These are phyloP conservation scores for Mythimna lalbum DNA, from an alignment of 2,888 invertebrate genomes.

Conservation along the genomic window DNA sequence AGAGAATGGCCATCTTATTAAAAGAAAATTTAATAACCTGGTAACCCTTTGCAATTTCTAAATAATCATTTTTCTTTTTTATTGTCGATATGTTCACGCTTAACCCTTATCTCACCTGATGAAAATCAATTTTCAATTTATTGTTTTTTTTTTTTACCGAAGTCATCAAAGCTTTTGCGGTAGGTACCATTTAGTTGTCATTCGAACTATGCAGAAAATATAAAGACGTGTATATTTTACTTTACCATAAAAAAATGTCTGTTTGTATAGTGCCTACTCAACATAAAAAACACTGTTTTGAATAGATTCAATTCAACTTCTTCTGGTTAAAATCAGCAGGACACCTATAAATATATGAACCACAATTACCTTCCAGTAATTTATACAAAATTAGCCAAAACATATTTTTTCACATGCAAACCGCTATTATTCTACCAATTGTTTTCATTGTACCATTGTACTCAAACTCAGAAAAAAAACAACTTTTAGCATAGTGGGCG, in stretches of 20 bases:
- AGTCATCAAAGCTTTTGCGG: background rate
- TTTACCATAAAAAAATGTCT: background rate
- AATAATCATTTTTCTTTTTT: no score
- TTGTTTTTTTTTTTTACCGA: no score
- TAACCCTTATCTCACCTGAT: no score
- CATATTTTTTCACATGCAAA: constrained; percentile 20
- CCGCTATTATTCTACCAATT: constrained; percentile 31
- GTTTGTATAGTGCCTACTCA: background rate
- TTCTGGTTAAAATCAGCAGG: constrained; percentile 9
- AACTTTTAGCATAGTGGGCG: constrained; percentile 61
- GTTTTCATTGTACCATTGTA: constrained; percentile 55
- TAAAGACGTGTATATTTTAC: background rate
- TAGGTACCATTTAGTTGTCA: background rate
- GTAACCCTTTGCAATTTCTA: no score
- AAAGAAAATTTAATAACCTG: no score
- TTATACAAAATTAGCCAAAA: constrained; percentile 36
- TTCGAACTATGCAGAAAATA: background rate
- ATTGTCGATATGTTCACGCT: no score
- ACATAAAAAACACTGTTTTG: background rate
- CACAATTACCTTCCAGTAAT: constrained; percentile 5
- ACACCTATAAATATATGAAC: background rate
- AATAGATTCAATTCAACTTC: background rate
- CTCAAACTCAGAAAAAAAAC: constrained; percentile 31
- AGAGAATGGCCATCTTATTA: no score
- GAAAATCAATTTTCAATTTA: no score